Conservation (phyloP, 2,888 invertebrate species). For the Scrobipalpa atriplicella region DNA sequence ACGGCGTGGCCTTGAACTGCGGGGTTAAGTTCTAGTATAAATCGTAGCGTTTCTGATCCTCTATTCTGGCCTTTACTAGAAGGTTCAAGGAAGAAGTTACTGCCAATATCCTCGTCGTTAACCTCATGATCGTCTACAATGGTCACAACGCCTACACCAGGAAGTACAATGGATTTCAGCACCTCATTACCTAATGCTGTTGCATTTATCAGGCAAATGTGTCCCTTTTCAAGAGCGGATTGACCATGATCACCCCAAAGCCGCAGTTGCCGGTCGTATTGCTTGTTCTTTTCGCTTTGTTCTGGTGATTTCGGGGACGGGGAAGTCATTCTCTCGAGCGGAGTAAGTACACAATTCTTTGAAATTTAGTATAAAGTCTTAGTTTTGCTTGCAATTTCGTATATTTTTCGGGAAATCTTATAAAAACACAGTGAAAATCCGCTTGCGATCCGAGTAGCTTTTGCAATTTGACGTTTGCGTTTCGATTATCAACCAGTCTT, state of each 20-base stretch:
- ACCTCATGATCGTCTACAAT: slow-evolving; percentile 94
- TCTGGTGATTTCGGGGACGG: slow-evolving; percentile 89
- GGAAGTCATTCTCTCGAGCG: slow-evolving; percentile 81
- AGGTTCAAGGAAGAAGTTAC: slow-evolving; percentile 96
- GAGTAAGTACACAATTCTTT: not conserved
- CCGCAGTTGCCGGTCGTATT: slow-evolving; percentile 93
- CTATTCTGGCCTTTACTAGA: slow-evolving; percentile 92
- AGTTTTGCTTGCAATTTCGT: not conserved
- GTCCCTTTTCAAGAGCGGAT: slow-evolving; percentile 91
- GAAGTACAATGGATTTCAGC: slow-evolving; percentile 96
- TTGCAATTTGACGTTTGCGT: slow-evolving; percentile 15
- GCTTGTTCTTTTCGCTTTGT: slow-evolving; percentile 88
- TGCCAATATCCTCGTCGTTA: slow-evolving; percentile 95
- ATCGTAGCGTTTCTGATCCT: slow-evolving; percentile 91
- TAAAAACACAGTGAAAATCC: not conserved
- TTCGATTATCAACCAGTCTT: no score
- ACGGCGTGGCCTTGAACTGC: slow-evolving; percentile 97
- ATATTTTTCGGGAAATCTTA: not conserved
- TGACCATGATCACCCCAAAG: slow-evolving; percentile 99
- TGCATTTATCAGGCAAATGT: slow-evolving; percentile 97
- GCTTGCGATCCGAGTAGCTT: not conserved
- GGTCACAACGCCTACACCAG: slow-evolving; percentile 96
- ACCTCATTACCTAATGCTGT: slow-evolving; percentile 97
- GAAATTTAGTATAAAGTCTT: not conserved
- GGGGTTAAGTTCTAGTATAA: slow-evolving; percentile 94